phyloP scores from a whole-genome alignment of 2,888 invertebrate genomes.

The Polymixis lichenea region DNA sequence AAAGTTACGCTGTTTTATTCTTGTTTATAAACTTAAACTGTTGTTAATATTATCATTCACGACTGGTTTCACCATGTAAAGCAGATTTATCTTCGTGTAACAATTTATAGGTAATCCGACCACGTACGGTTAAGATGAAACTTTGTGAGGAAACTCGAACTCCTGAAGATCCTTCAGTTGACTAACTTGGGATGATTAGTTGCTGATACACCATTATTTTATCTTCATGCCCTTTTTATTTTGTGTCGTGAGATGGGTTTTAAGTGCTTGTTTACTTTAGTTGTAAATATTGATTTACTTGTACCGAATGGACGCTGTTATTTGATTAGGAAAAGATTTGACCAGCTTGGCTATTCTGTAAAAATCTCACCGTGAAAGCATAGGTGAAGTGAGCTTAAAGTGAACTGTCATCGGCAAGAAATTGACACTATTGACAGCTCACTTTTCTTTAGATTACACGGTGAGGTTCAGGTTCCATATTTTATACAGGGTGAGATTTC shows the following conservation, averaged over 20 bases:
- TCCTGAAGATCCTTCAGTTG: slow-evolving; percentile 2
- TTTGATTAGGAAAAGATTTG: neutral
- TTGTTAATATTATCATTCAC: slow-evolving; percentile 11
- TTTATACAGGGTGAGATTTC: neutral
- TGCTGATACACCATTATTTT: slow-evolving; percentile 47
- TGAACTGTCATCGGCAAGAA: too few species aligned
- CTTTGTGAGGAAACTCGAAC: slow-evolving; percentile 20
- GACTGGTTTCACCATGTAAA: neutral
- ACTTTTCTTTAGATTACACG: too few species aligned
- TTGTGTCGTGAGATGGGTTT: slow-evolving; percentile 22
- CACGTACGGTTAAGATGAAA: slow-evolving; percentile 32
- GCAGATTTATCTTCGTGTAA: neutral
- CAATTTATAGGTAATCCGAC: slow-evolving; percentile 9
- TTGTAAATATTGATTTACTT: neutral
- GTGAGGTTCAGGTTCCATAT: neutral
- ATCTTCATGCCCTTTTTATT: slow-evolving; percentile 20
- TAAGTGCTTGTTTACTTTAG: neutral
- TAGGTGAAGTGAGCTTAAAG: too few species aligned
- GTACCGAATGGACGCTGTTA: neutral
- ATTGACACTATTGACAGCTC: too few species aligned
- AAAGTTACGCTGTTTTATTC: neutral
- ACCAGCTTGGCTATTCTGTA: too few species aligned
- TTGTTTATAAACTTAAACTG: neutral
- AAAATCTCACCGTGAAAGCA: too few species aligned
- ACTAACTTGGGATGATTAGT: slow-evolving; percentile 28